Percentiles rank a stretch among this genome's conserved stretches.
Conservation (phyloP, 1,140 invertebrate species). For the Tetragnatha versicolor region DNA sequence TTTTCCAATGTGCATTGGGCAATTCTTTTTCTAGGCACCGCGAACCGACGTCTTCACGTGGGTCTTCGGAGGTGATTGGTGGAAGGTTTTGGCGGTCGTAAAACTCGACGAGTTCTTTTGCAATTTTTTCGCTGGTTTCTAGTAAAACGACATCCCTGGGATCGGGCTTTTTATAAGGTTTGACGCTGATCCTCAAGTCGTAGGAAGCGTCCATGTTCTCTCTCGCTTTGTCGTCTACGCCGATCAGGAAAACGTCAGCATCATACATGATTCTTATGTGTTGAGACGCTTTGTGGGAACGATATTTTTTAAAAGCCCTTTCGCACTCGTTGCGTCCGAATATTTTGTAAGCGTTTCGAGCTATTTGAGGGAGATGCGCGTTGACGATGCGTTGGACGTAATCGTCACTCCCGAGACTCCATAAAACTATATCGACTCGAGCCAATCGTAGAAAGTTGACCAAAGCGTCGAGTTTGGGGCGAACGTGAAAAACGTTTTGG, state of each 20-base stretch:
- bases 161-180: constrained; percentile 2
- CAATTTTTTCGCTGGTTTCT: constrained; percentile 1
- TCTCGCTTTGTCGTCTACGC: background rate
- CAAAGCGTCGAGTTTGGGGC: background rate
- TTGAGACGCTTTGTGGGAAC: background rate
- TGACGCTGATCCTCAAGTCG: constrained; percentile 5
- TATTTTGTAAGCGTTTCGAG: background rate
- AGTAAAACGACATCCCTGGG: background rate
- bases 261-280: constrained; percentile 14
- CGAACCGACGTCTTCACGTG: too few relatives aligned
- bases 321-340: background rate
- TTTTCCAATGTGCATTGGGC: too few relatives aligned
- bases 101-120: too few relatives aligned
- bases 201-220: constrained; percentile 27
- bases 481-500: background rate
- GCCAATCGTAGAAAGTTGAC: background rate
- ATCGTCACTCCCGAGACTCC: constrained; percentile 12
- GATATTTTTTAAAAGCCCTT: background rate
- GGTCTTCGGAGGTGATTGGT: too few relatives aligned
- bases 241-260: background rate
- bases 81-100: too few relatives aligned
- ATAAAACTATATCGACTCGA: constrained; percentile 3
- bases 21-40: too few relatives aligned
- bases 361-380: background rate
- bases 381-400: background rate